phyloP scores from a whole-genome alignment of 2,797 vertebrate species.

The Dendrocincla fuliginosa region DNA sequence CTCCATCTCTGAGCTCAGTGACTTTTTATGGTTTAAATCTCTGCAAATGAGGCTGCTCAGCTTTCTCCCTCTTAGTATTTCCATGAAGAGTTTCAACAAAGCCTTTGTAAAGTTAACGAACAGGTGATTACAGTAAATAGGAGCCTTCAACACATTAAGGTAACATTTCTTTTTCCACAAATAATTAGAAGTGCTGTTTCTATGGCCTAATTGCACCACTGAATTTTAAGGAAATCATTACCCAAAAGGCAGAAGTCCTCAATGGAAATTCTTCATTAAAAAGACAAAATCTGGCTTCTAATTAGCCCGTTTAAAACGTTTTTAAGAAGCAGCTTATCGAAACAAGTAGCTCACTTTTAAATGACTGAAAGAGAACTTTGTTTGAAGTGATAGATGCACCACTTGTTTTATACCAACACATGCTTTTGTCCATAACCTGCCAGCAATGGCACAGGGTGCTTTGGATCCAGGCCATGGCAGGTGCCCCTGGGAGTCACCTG shows the following conservation, averaged over 20 bases:
- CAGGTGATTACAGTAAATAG: neutral
- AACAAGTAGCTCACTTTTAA: neutral
- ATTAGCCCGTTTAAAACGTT: neutral
- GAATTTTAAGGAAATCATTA: neutral
- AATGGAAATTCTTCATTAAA: neutral
- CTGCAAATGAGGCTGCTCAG: neutral
- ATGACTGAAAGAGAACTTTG: neutral
- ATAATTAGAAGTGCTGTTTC: neutral
- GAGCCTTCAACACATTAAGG: neutral
- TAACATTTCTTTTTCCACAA: neutral
- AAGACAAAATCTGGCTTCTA: neutral
- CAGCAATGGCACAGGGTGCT: fast-evolving
- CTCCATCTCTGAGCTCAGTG: constrained; percentile 5
- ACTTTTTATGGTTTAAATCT: neutral
- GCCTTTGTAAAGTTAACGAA: neutral
- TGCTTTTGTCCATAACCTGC: neutral
- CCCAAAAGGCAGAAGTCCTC: neutral
- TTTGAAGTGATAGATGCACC: neutral
- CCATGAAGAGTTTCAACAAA: neutral
- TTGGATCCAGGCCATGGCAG: neutral
- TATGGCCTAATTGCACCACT: neutral
- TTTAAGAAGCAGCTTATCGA: neutral
- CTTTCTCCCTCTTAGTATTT: neutral
- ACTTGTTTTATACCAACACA: neutral
- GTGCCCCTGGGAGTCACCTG: neutral